Base-by-base conservation (phyloP, 2,888 invertebrate genomes). In the Drosophila neutralis region DNA sequence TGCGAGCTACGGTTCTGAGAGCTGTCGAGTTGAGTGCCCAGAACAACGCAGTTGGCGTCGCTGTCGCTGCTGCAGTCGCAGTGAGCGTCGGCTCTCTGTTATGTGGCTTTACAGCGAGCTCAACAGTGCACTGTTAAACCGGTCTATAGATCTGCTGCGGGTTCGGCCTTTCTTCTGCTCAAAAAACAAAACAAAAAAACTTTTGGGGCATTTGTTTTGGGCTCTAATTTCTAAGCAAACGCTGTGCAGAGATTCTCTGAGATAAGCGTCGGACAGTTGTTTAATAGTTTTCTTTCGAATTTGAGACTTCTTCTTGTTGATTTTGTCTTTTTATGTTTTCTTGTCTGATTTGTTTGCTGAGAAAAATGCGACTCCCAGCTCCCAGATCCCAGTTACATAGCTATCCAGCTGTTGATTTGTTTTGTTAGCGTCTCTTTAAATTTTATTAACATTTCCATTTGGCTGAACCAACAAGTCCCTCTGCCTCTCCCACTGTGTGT, bases 261-360 rank as follows among this genome's bases (percentile, higher is more conserved):
- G 89, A 89, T 89, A 90, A 80, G 74, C 70, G 56, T 53, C 67
- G 70, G 76, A 85, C 84, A 75, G 83, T 85, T 83, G 86, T 83
- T 87, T 90, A 87, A 90, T 90, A 90, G 90, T 84, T 90, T 90
- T 87, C 88, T 78, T 85, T 88, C 76, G 90, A 87, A 87, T 78
- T 86, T 72, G 82, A 78, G 69, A 80, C 72, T 71, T 59, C 56
- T 59, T 65, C 66, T 57, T 66, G 38, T 76, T 56, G 54, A 33
- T 59, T 18, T 62, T 54, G 53, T 49, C 54, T 45, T 58, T 63
- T 51, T 61, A 21, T 64, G 53, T 63, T 63, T 59, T 53, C 63
- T 73, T 56, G 60, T 74, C 65, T 61, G 68, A 73, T 81, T 76
- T 86, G 82, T 83, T 83, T 73, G 74, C 76, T 76, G 82, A 88